Evolutionary conservation across 1,140 invertebrate genomes (phyloP).

Genomic region (Ephestia elutella): DNA sequence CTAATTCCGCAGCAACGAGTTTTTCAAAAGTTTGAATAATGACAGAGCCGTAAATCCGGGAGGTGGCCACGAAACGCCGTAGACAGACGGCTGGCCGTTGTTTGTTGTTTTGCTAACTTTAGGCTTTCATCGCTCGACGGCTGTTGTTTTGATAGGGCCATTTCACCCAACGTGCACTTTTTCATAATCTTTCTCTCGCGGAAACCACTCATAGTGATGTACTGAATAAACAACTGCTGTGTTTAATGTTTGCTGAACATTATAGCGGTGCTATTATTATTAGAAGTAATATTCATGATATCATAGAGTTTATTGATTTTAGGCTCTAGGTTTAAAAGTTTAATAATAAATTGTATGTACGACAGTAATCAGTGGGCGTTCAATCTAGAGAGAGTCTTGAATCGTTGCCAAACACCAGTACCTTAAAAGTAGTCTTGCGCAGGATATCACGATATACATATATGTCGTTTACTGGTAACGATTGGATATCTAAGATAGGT

Average conservation of each 20-base stretch:
- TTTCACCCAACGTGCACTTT: slow-evolving; percentile 40
- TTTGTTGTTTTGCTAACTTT: slow-evolving; percentile 59
- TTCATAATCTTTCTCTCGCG: slow-evolving; percentile 29
- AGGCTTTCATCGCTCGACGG: slow-evolving; percentile 41
- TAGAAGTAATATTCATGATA: no score
- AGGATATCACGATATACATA: no score
- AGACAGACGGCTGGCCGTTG: slow-evolving; percentile 39
- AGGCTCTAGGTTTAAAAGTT: no score
- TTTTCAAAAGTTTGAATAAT: slow-evolving; percentile 66
- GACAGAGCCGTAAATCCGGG: slow-evolving; percentile 55
- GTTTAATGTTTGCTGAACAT: neutral
- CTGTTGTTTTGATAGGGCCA: slow-evolving; percentile 44
- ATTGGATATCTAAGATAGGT: no score
- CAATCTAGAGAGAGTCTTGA: no score
- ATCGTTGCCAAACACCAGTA: no score
- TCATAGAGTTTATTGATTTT: no score
- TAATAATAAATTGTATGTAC: no score
- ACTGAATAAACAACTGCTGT: neutral
- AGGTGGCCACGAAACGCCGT: slow-evolving; percentile 50
- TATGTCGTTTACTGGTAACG: no score
- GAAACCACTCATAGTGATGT: slow-evolving; percentile 1
- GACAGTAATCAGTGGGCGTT: no score
- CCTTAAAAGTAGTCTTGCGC: no score
- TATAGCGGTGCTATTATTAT: neutral
- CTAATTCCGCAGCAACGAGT: slow-evolving; percentile 48